Evolutionary conservation across 2,113 vertebrate species (phyloP).

Genomic region (Nibea albiflora): DNA sequence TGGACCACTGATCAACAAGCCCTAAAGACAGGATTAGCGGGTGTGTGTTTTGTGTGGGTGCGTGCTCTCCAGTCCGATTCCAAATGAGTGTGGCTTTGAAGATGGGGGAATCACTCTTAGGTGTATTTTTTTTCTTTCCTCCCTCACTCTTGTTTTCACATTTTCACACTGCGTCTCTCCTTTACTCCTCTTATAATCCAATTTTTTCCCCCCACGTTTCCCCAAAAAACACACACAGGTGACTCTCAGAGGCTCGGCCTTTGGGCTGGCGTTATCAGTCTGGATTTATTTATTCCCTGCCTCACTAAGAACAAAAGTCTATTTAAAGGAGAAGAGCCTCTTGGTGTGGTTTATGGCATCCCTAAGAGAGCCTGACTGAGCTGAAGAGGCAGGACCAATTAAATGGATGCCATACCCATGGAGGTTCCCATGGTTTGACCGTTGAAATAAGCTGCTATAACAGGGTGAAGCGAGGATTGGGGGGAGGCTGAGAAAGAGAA

Average conservation of each 20-base stretch:
- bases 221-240: not conserved
- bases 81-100: conserved; percentile 73
- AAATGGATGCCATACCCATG: conserved; percentile 38
- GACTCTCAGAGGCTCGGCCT: conserved; percentile 16
- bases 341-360: conserved; percentile 52
- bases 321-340: conserved; percentile 62
- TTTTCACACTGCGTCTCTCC: not conserved
- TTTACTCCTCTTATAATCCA: not conserved
- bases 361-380: conserved; percentile 37
- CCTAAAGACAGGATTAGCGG: conserved; percentile 39
- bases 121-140: conserved; percentile 54
- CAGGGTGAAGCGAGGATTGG: not conserved
- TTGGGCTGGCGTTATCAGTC: conserved; percentile 30
- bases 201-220: not conserved
- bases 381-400: conserved; percentile 57
- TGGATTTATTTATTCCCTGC: conserved; percentile 26
- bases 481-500: not conserved
- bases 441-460: conserved; percentile 1
- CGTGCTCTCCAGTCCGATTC: conserved; percentile 43
- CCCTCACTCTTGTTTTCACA: not conserved
- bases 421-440: conserved; percentile 8
- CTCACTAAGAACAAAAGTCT: conserved; percentile 44
- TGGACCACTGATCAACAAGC: conserved; percentile 36
- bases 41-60: conserved; percentile 9
- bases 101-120: conserved; percentile 72